Evolutionary conservation across 2,888 invertebrate genomes (phyloP).

Genomic region (Hydriomena furcata): DNA sequence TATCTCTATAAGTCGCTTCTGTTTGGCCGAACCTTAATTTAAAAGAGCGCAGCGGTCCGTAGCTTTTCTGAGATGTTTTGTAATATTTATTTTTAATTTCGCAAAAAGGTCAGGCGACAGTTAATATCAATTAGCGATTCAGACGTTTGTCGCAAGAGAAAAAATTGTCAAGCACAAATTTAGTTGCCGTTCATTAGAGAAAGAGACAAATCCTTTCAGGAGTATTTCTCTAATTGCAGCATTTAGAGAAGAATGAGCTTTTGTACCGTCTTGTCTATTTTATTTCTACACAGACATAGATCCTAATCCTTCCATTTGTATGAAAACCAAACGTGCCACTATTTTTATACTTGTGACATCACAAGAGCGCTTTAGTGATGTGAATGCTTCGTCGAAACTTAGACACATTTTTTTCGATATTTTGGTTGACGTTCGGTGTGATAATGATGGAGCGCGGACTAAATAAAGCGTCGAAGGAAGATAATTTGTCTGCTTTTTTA

Average conservation of each 20-base stretch:
- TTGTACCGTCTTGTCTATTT: slow-evolving; percentile 64
- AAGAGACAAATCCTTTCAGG: slow-evolving; percentile 71
- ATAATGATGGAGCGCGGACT: no score
- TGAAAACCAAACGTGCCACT: no score
- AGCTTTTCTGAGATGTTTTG: not conserved
- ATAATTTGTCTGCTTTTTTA: no score
- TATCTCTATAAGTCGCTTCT: no score
- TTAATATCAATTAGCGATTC: slow-evolving; percentile 61
- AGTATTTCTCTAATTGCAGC: slow-evolving; percentile 72
- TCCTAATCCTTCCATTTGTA: no score
- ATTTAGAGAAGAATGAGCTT: slow-evolving; percentile 69
- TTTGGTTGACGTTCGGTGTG: no score
- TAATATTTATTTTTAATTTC: slow-evolving; percentile 54
- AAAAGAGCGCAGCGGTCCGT: slow-evolving; percentile 3
- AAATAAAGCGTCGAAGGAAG: no score
- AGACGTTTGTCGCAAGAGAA: slow-evolving; percentile 49
- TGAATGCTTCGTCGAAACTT: no score
- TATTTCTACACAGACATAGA: no score
- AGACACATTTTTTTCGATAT: no score
- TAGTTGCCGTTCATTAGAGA: slow-evolving; percentile 70
- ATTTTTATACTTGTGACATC: no score
- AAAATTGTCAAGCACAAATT: slow-evolving; percentile 54
- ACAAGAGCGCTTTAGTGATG: no score
- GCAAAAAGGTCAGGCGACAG: slow-evolving; percentile 49
- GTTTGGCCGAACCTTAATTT: slow-evolving; percentile 29